These are phyloP conservation scores for Euschistus heros DNA, from an alignment of 1,140 invertebrate genomes.

Conservation along the genomic window DNA sequence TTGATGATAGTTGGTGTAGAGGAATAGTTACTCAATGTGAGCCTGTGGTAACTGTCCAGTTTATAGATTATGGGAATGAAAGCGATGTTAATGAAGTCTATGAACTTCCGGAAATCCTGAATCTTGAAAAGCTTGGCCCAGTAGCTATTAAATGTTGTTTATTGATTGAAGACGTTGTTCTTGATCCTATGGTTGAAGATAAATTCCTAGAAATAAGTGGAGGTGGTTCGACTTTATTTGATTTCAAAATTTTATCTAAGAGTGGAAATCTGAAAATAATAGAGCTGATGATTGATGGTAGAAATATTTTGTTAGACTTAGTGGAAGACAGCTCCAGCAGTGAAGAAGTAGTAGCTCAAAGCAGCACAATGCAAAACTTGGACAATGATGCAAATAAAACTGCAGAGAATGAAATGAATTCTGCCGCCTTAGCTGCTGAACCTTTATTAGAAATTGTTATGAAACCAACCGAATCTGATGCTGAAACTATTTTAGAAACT, in stretches of 20 bases:
- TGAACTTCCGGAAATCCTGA: constrained; percentile 15
- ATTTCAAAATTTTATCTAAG: constrained; percentile 4
- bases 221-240: constrained; percentile 4
- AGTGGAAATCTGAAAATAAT: constrained; percentile 6
- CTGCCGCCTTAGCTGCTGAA: no score
- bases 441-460: no score
- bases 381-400: neutral
- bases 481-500: no score
- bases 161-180: neutral
- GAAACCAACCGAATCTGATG: no score
- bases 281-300: neutral
- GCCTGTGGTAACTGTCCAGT: constrained; percentile 41
- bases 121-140: neutral
- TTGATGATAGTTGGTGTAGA: constrained; percentile 53
- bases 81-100: constrained; percentile 30
- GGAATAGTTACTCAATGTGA: constrained; percentile 50
- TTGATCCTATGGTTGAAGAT: neutral
- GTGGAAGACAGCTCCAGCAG: neutral
- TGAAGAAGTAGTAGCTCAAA: constrained; percentile 11
- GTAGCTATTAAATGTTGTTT: constrained; percentile 9
- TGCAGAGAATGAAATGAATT: neutral
- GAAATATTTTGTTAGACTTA: neutral
- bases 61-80: constrained; percentile 49
- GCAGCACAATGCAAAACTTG: neutral
- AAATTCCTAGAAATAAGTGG: constrained; percentile 12